These are phyloP conservation scores for Clistopyga incitator DNA, from an alignment of 2,888 invertebrate genomes.

Conservation along the genomic window DNA sequence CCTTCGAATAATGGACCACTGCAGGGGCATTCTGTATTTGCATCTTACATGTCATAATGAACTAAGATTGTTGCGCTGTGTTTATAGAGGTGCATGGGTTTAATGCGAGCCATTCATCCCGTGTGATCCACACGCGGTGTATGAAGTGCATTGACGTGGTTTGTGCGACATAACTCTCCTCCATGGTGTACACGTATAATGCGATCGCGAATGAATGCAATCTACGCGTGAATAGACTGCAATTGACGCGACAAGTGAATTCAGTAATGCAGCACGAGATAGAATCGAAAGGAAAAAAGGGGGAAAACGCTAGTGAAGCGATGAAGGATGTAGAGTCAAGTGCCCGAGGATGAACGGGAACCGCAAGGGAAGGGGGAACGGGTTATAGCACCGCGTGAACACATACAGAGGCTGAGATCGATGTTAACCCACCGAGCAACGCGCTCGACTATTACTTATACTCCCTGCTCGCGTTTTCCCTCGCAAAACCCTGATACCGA, in stretches of 20 bases:
- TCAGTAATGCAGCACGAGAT: slow-evolving; percentile 1
- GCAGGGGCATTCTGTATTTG: background rate
- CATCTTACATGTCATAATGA: slow-evolving; percentile 20
- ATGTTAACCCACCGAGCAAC: slow-evolving; percentile 25
- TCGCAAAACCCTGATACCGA: slow-evolving; percentile 43
- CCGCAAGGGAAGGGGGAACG: slow-evolving; percentile 6
- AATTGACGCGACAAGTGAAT: slow-evolving; percentile 46
- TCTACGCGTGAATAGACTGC: slow-evolving; percentile 56
- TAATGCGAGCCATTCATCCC: slow-evolving; percentile 36
- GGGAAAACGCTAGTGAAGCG: background rate
- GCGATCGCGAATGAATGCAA: slow-evolving; percentile 43
- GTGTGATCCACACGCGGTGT: background rate
- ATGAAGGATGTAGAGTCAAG: slow-evolving; percentile 10
- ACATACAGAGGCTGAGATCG: slow-evolving; percentile 31
- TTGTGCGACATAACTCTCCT: background rate
- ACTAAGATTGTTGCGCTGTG: background rate
- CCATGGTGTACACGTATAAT: background rate
- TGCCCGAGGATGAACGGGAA: slow-evolving; percentile 27
- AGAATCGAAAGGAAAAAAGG: background rate
- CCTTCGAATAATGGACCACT: background rate
- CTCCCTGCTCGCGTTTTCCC: slow-evolving; percentile 4
- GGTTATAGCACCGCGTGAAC: background rate
- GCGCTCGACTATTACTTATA: slow-evolving; percentile 33
- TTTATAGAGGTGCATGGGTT: slow-evolving; percentile 16
- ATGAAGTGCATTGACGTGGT: background rate